Conservation (phyloP, 2,888 invertebrate genomes). For the Rotaria macrura region DNA sequence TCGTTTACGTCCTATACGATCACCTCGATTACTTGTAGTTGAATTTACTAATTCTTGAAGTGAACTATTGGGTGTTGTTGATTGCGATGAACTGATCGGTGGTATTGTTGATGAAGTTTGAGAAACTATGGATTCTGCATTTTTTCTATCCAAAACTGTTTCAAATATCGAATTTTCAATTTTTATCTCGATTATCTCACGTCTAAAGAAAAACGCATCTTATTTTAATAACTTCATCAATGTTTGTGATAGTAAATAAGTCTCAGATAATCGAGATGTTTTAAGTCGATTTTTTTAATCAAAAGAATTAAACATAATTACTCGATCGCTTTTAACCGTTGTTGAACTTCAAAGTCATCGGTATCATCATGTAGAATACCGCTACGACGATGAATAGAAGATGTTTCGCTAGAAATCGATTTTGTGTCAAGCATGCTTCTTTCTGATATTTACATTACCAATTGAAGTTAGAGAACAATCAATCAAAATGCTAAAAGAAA, state of each 20-base stretch:
- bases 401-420: not conserved
- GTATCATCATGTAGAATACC: not conserved
- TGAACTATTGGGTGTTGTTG: conserved; percentile 39
- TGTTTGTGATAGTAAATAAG: no score
- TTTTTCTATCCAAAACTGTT: not conserved
- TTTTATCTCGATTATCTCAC: not conserved
- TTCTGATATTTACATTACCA: not conserved
- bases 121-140: not conserved
- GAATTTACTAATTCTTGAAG: conserved; percentile 36
- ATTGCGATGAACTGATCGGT: not conserved
- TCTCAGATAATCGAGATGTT: no score
- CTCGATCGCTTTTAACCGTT: not conserved
- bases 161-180: not conserved
- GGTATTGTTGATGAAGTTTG: no score
- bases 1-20: conserved; percentile 40
- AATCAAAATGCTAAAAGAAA: not conserved
- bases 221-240: no score
- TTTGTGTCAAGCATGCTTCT: not conserved
- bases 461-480: not conserved
- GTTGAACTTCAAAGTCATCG: not conserved
- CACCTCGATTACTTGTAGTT: conserved; percentile 34
- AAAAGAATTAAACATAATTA: not conserved
- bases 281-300: no score
- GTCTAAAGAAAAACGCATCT: not conserved
- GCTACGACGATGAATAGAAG: not conserved